Evolutionary conservation across 2,797 vertebrate species (phyloP).

Genomic region (Mormyrops attenuatus): DNA sequence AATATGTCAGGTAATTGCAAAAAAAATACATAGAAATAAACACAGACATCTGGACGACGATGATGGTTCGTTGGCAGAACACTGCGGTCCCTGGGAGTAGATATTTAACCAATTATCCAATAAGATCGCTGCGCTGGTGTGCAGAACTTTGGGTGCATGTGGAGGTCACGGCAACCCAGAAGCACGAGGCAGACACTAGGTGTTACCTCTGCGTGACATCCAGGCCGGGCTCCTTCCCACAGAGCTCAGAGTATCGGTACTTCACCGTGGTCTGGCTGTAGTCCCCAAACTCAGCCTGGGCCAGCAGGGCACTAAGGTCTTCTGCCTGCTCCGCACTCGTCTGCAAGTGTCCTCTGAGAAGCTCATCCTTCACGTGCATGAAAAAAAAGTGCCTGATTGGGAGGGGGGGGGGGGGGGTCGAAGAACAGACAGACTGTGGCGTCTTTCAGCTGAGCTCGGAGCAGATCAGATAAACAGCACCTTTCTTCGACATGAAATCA

Average conservation of each 20-base stretch:
- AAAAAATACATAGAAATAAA: not conserved
- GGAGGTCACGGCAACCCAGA: slow-evolving; percentile 48
- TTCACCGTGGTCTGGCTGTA: slow-evolving; percentile 96
- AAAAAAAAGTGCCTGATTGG: slow-evolving; percentile 83
- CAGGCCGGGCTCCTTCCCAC: slow-evolving; percentile 75
- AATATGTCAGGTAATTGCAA: not conserved
- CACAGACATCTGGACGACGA: not conserved
- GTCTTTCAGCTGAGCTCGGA: not conserved
- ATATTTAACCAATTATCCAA: not conserved
- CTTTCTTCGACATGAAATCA: not conserved
- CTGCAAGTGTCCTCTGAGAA: slow-evolving; percentile 82
- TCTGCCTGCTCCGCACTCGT: slow-evolving; percentile 83
- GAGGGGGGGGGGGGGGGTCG: not conserved
- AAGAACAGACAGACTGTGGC: not conserved
- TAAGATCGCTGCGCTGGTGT: not conserved
- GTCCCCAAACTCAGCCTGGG: slow-evolving; percentile 91
- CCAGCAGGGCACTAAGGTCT: slow-evolving; percentile 85
- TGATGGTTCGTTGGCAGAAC: not conserved
- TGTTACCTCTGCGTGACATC: slow-evolving; percentile 75
- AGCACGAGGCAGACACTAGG: not conserved
- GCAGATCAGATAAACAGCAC: not conserved
- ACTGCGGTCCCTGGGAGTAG: not conserved
- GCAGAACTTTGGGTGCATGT: slow-evolving; percentile 77
- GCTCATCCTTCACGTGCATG: slow-evolving; percentile 93
- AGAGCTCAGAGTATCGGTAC: slow-evolving; percentile 85